Base-by-base conservation (phyloP, 2,888 invertebrate species). In the Entomobrya multifasciata region DNA sequence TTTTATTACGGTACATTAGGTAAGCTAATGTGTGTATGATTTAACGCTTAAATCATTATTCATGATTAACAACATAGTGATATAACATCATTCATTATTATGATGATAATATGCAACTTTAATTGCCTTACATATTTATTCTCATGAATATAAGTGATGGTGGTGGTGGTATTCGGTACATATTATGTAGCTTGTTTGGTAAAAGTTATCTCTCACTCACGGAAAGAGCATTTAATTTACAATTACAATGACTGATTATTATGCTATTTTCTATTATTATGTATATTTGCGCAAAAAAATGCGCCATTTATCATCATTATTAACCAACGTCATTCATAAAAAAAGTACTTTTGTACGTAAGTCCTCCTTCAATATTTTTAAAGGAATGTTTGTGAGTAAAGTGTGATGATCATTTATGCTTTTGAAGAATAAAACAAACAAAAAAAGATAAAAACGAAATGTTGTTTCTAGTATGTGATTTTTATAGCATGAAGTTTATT, bases 171-270 rank as follows among this genome's bases (percentile, higher is more conserved):
- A 8, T 49, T 5, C 13, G 13, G 13, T 49, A 20, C 3, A 22
- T 11, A 25, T 15, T 57, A 25, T 20, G 57, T 4, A 22, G 5
- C 36, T 6, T 6, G 36, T 36, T 5, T n/a, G 52, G 30, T 22
- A 49, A 52, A 49, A 80, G 67, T 82, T 82, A 82, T 82, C 74
- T 74, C 82, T 82, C 82, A 82, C 82, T 82, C 82, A 82, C 82
- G 82, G 74, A 74, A 82, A 82, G 49, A 20, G 15, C 74, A 76
- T 74, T 74, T 74, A 70, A 80, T 72, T 74, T 82, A 52, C 65
- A 74, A 47, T 74, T 74, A 74, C 30, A 72, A 72, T 41, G 72
- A 72, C 10, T n/a, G 72, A 44, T 72, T 47, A 52, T 49, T 52
- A 49, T 67, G 36, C 36, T 67, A 67, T 22, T 25, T 65, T 65